Evolutionary conservation across 2,797 vertebrate species (phyloP).

Genomic region (Alcedo atthis): DNA sequence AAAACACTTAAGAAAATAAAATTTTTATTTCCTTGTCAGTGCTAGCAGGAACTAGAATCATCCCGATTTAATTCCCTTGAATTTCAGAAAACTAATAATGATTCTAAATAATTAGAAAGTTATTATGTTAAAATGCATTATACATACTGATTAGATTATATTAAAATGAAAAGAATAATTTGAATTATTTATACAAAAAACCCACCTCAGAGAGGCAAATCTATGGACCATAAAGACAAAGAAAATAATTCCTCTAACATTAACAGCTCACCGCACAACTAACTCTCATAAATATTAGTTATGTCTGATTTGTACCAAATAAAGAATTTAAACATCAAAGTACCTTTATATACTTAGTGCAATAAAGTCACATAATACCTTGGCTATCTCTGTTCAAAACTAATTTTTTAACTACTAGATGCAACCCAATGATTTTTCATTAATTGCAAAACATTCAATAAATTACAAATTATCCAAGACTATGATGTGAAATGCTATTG

Average conservation of each 20-base stretch:
- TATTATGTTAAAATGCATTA: slow-evolving; percentile 57
- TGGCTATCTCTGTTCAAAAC: slow-evolving; percentile 16
- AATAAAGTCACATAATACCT: slow-evolving; percentile 12
- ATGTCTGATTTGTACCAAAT: slow-evolving; percentile 36
- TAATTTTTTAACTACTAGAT: slow-evolving; percentile 34
- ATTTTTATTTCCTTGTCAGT: slow-evolving; percentile 10
- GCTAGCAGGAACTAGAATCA: neutral
- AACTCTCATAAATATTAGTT: slow-evolving; percentile 38
- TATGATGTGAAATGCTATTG: slow-evolving; percentile 40
- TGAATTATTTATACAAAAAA: slow-evolving; percentile 48
- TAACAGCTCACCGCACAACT: slow-evolving; percentile 29
- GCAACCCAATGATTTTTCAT: slow-evolving; percentile 35
- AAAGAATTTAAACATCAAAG: slow-evolving; percentile 1
- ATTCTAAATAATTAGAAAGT: slow-evolving; percentile 58
- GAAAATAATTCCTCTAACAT: slow-evolving; percentile 23
- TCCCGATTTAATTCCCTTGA: slow-evolving; percentile 29
- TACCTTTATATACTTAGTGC: neutral
- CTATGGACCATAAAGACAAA: slow-evolving; percentile 26
- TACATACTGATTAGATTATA: slow-evolving; percentile 57
- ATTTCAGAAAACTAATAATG: slow-evolving; percentile 30
- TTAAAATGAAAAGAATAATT: slow-evolving; percentile 57
- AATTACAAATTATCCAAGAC: slow-evolving; percentile 50
- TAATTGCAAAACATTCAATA: slow-evolving; percentile 42
- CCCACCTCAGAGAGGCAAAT: neutral
- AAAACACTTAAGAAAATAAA: neutral